Conservation (phyloP, 2,797 vertebrate species). For the Alosa sapidissima region DNA sequence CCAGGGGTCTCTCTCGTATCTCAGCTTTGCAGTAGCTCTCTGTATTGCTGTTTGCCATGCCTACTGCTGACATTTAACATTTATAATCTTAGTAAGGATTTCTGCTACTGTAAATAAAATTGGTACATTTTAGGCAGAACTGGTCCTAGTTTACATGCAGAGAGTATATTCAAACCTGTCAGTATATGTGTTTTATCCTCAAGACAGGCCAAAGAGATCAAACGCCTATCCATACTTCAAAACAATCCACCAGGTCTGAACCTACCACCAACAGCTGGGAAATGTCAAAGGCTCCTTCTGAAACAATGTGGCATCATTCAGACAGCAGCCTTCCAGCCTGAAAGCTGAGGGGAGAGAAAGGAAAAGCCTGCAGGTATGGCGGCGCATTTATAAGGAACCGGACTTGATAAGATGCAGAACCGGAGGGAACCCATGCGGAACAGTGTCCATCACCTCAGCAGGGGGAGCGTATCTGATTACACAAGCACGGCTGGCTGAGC, state of each 20-base stretch:
- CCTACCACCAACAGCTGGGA: not conserved
- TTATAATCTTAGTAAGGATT: not conserved
- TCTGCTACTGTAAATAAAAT: not conserved
- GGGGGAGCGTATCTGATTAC: slow-evolving; percentile 44
- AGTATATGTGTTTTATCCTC: not conserved
- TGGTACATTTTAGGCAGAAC: not conserved
- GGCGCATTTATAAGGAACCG: not conserved
- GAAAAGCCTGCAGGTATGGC: not conserved
- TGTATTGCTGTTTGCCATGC: not conserved
- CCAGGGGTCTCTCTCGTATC: too few species aligned
- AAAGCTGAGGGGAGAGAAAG: not conserved
- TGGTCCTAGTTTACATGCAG: not conserved
- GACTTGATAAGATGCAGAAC: not conserved
- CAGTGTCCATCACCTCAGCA: slow-evolving; percentile 11
- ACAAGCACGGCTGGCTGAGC: not conserved
- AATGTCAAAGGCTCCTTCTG: not conserved
- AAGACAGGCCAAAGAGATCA: not conserved
- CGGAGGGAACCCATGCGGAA: not conserved
- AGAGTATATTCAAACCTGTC: not conserved
- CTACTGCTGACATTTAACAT: not conserved
- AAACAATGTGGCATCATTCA: not conserved
- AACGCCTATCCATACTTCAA: not conserved
- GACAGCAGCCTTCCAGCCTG: not conserved
- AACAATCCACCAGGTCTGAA: not conserved
- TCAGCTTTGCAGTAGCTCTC: not conserved